Evolutionary conservation across 2,113 vertebrate genomes (phyloP), one percentile per base, ranked within the genome.

Genomic region (Hoplias malabaricus): DNA sequence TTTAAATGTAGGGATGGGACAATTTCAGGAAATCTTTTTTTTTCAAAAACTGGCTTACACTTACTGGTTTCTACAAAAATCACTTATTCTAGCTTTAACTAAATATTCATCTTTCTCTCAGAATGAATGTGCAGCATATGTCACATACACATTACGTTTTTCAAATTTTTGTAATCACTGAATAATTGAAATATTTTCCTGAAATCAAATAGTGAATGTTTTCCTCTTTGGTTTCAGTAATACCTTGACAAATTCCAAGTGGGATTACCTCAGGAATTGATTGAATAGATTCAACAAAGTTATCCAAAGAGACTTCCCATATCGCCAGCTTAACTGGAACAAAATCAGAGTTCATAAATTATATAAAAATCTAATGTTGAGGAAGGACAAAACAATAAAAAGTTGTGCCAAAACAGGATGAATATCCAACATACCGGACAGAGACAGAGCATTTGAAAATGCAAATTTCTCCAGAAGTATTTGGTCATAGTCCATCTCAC

Each of bases 281-380:
- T 72, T 99, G 98, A 88, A 99, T 99, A 29, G 97, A 98, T 67
- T 98, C 96, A 67, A 99, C 93, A 87, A 99, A 99, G 80, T 92
- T 94, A 88, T 99, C 98, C 85, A 99, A 77, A n/a, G 94, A 89
- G 0, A 95, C 92, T 84, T 99, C 98, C 98, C 97, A 99, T 88
- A 99, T 98, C 19, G 96, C 98, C 88, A 99, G 89, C 86, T 99
- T 99, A 73, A 99, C 97, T 99, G 88, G 53, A 87, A 69, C 12
- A 61, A 36, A 79, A 57, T 29, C 2, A 66, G 12, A 67, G 31
- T 42, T 57, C 9, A 29, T 46, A 1, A 67, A 12, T 11, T 21
- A 14, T 40, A 5, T 19, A 68, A 16, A 1, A 40, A 5, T 27
- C n/a, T 48, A 68, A 40, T 34, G 12, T 40, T 42, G 0, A 8